Evolutionary conservation across 2,797 vertebrate species (phyloP).

Genomic region (Rhincodon typus): DNA sequence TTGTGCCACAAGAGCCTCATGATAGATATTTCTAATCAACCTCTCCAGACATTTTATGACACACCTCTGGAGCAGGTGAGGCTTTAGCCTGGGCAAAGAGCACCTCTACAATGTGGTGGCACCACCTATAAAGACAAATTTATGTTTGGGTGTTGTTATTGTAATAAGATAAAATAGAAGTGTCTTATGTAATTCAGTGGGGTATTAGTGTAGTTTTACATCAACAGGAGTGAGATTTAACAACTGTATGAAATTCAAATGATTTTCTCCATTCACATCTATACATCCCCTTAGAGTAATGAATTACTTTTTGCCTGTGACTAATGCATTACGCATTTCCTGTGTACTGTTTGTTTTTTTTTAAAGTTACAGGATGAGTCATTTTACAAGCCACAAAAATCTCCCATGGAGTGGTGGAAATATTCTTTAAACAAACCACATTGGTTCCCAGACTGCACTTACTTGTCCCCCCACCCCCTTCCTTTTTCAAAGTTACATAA

Average conservation of each 20-base stretch:
- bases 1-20: no score
- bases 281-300: not conserved
- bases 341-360: not conserved
- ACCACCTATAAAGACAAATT: not conserved
- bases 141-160: not conserved
- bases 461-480: no score
- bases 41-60: no score
- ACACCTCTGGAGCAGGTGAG: no score
- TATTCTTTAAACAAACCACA: not conserved
- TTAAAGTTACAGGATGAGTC: not conserved
- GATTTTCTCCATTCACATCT: not conserved
- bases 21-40: no score
- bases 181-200: not conserved
- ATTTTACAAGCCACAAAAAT: not conserved
- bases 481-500: not conserved
- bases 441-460: not conserved
- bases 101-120: not conserved
- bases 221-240: not conserved
- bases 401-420: not conserved
- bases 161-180: not conserved
- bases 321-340: conserved; percentile 7
- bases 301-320: conserved; percentile 1
- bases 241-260: not conserved
- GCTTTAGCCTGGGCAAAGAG: no score
- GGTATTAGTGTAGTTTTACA: not conserved